A percentile compares a stretch with the other conserved stretches of the same genome.
phyloP scores from a whole-genome alignment of 2,888 invertebrate species.

The Iselma pallidipennis region DNA sequence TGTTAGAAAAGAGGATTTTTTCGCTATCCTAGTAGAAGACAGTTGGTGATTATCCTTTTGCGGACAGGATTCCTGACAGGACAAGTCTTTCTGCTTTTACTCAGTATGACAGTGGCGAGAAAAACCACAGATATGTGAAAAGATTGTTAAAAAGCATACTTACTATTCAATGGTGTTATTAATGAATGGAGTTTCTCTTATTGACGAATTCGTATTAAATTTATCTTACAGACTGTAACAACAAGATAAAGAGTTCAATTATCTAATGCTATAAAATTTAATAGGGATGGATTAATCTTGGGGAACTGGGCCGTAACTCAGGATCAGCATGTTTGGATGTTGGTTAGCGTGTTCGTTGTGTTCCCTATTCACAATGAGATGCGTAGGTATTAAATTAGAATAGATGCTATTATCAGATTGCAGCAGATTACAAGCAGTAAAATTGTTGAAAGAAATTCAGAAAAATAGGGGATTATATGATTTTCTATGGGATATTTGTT shows the following conservation, averaged over 20 bases:
- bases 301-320: background rate
- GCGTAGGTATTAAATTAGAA: background rate
- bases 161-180: background rate
- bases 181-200: background rate
- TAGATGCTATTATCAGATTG: background rate
- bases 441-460: background rate
- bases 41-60: background rate
- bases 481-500: background rate
- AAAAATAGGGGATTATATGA: background rate
- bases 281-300: conserved; percentile 2
- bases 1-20: background rate
- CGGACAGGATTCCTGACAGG: background rate
- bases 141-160: no score
- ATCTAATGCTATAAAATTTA: conserved; percentile 16
- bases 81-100: background rate
- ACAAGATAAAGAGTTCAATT: conserved; percentile 14
- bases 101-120: background rate
- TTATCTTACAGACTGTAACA: background rate
- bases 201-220: background rate
- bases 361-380: background rate
- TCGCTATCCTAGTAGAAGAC: background rate
- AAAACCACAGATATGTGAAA: background rate
- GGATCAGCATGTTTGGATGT: background rate
- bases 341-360: background rate
- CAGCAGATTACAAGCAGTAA: background rate